Evolutionary conservation across 2,888 invertebrate species (phyloP), one percentile per base, ranked within the genome.

Genomic region (Autographa gamma): DNA sequence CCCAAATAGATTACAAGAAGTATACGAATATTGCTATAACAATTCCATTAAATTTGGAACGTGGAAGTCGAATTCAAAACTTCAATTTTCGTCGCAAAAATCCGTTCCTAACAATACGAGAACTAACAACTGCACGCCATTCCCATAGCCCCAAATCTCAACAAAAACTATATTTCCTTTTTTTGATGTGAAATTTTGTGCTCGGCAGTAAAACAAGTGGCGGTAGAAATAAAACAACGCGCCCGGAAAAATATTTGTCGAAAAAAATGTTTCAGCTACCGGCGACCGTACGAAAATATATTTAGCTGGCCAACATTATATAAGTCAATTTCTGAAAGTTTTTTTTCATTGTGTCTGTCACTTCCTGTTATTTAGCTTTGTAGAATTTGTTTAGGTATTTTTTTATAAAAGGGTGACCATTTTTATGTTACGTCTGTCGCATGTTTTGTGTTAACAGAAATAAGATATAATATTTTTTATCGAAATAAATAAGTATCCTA

Each of bases 201-300:
- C 64, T 62, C 72, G 65, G 69, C 62, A 70, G 73, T 83, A 78
- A 78, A 83, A 83, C 83, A 80, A 69, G 73, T 80, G 81, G 70
- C 74, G 68, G 63, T 8, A 43, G 59, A 76, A 82, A 80, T 74
- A 82, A 74, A 83, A 78, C 63, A 74, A 56, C 54, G 68, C 16
- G 63, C 52, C 69, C 38, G 63, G 68, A 71, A 81, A 82, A 80
- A 74, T 74, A 76, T 80, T 74, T 72, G 81, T 63, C 60, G 64
- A 69, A 80, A 81, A 76, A 82, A 76, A 66, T 68, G 56, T 74
- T 71, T 52, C 54, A 61, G n/a, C 61, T 41, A 59, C 41, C 52
- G 66, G 61, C 74, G 63, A 52, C 69, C 60, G 67, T 18, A 34
- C 25, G 59, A 56, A 69, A 60, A 69, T 74, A 79, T 72, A 71